Evolutionary conservation across 2,797 vertebrate species (phyloP).

Genomic region (Diplodus puntazzo): DNA sequence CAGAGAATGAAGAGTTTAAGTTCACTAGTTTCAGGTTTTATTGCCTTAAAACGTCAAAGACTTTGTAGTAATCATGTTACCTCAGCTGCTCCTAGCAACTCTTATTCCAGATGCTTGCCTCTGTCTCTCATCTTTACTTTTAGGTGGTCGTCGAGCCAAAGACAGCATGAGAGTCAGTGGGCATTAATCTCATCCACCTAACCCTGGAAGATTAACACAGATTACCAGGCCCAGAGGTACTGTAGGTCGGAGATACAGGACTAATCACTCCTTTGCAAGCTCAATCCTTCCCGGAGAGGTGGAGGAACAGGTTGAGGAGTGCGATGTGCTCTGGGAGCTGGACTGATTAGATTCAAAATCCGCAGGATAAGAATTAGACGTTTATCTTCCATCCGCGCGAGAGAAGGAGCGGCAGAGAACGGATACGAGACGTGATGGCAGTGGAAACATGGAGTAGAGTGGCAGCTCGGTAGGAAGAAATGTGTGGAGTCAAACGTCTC

Average conservation of each 20-base stretch:
- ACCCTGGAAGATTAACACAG: slow-evolving; percentile 75
- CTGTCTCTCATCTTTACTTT: slow-evolving; percentile 29
- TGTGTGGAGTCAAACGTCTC: slow-evolving; percentile 6
- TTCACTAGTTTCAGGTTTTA: not conserved
- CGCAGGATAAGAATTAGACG: slow-evolving; percentile 39
- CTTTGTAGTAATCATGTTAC: not conserved
- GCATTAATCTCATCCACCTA: slow-evolving; percentile 70
- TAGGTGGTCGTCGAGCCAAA: slow-evolving; percentile 60
- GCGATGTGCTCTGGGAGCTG: slow-evolving; percentile 24
- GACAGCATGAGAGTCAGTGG: slow-evolving; percentile 17
- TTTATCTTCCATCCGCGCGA: slow-evolving; percentile 26
- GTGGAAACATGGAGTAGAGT: slow-evolving; percentile 20
- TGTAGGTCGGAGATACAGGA: slow-evolving; percentile 60
- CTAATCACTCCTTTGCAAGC: slow-evolving; percentile 52
- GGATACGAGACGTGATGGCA: not conserved
- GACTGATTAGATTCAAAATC: slow-evolving; percentile 57
- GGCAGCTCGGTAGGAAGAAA: not conserved
- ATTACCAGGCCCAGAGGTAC: slow-evolving; percentile 64
- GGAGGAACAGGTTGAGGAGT: slow-evolving; percentile 52
- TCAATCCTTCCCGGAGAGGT: slow-evolving; percentile 45
- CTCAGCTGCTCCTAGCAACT: not conserved
- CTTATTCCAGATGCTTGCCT: slow-evolving; percentile 56
- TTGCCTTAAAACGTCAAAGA: not conserved
- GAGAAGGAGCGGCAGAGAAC: not conserved
- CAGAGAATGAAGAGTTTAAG: not conserved